Percentiles rank a stretch among this genome's conserved stretches.
Evolutionary conservation across 2,797 vertebrate species (phyloP).

Genomic region (Anguilla obscura): DNA sequence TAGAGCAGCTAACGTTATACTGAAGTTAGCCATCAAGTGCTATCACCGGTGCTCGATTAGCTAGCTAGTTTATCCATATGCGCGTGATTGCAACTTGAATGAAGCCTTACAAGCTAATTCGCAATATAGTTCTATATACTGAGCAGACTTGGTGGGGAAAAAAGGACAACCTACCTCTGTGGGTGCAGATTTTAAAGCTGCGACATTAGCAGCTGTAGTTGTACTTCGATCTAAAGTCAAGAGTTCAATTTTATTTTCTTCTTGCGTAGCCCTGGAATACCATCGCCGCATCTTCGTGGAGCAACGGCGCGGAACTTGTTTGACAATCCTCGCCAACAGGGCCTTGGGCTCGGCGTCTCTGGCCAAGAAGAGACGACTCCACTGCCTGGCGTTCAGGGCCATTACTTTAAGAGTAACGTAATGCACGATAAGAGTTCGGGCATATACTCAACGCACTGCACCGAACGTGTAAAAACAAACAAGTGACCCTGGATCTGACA

Average conservation of each 20-base stretch:
- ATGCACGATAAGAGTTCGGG: constrained; percentile 25
- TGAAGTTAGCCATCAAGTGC: background rate
- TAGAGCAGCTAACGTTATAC: background rate
- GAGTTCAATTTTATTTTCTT: constrained; percentile 57
- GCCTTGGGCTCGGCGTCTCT: constrained; percentile 9
- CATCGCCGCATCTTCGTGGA: constrained; percentile 31
- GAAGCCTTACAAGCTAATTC: background rate
- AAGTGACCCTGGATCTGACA: constrained; percentile 5
- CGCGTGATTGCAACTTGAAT: background rate
- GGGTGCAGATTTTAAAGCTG: constrained; percentile 37
- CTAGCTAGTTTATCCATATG: background rate
- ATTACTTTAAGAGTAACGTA: constrained; percentile 44
- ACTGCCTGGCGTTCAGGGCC: constrained; percentile 43
- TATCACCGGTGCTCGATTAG: background rate
- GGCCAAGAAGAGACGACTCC: constrained; percentile 46
- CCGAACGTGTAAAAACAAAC: constrained; percentile 10
- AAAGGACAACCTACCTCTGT: constrained; percentile 29
- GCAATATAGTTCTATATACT: background rate
- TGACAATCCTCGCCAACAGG: constrained; percentile 22
- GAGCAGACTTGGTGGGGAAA: background rate
- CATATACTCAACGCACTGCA: background rate
- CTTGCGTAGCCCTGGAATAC: constrained; percentile 58
- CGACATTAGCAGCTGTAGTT: constrained; percentile 45
- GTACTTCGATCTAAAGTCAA: constrained; percentile 40
- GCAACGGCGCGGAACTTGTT: constrained; percentile 7